These are phyloP conservation scores for Reticulitermes speratus DNA, from an alignment of 1,140 invertebrate species.

Conservation along the genomic window DNA sequence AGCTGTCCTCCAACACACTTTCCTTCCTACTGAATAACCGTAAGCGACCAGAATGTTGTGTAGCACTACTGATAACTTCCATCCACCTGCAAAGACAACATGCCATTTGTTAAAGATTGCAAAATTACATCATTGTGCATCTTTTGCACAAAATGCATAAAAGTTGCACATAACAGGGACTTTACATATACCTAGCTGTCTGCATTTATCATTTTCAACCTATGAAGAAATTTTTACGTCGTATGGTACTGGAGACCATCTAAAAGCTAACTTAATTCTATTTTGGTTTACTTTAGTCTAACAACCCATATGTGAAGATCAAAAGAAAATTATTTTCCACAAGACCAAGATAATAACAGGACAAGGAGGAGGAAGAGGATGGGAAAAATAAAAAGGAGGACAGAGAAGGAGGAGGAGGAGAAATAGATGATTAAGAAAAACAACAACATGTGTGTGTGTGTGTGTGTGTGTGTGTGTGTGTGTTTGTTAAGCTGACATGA, in stretches of 20 bases:
- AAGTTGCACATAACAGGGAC: background rate
- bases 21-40: slow-evolving; percentile 42
- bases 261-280: background rate
- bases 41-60: slow-evolving; percentile 49
- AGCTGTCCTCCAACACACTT: slow-evolving; percentile 30
- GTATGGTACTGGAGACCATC: background rate
- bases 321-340: too few relatives aligned
- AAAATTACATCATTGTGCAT: background rate
- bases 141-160: background rate
- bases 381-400: too few relatives aligned
- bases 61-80: slow-evolving; percentile 72
- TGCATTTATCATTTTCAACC: too few relatives aligned
- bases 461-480: too few relatives aligned
- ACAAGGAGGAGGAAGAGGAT: too few relatives aligned
- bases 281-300: too few relatives aligned
- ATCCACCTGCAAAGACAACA: slow-evolving; percentile 64
- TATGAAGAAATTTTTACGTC: background rate
- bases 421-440: too few relatives aligned
- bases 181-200: background rate
- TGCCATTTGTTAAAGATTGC: slow-evolving; percentile 20
- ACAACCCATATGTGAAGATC: too few relatives aligned
- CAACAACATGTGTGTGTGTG: too few relatives aligned
- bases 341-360: too few relatives aligned
- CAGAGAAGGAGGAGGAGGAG: too few relatives aligned
- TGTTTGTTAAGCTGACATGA: too few relatives aligned